These are phyloP conservation scores for Rhea americana DNA, from an alignment of 2,113 vertebrate species.

Conservation along the genomic window DNA sequence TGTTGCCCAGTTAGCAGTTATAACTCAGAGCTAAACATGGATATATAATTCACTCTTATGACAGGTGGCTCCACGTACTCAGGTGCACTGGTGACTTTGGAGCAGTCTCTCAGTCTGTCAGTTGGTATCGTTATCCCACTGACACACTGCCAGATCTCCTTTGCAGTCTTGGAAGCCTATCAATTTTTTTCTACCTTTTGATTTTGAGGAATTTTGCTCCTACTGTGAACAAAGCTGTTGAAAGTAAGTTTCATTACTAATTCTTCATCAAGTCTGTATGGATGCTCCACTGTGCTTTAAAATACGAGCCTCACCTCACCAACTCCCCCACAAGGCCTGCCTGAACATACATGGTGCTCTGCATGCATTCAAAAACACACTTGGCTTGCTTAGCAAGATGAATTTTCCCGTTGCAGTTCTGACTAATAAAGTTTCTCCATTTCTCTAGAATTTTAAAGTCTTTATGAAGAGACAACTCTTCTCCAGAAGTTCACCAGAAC, in stretches of 20 bases:
- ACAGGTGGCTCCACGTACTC: constrained; percentile 51
- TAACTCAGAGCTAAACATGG: neutral
- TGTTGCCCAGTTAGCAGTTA: neutral
- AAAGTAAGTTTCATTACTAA: neutral
- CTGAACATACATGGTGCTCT: neutral
- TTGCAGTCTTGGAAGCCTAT: neutral
- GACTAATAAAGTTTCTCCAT: neutral
- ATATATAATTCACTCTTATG: constrained; percentile 28
- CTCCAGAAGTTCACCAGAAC: neutral
- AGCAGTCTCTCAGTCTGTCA: constrained; percentile 55
- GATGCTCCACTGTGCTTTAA: neutral
- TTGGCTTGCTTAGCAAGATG: neutral
- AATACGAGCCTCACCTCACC: neutral
- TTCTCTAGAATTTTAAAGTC: neutral
- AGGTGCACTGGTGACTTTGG: constrained; percentile 33
- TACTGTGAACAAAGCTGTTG: constrained; percentile 33
- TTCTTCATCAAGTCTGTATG: neutral
- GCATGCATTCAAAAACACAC: neutral
- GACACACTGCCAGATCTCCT: constrained; percentile 16
- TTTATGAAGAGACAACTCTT: neutral
- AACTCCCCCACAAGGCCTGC: neutral
- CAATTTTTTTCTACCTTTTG: neutral
- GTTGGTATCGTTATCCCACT: neutral
- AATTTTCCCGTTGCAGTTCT: neutral
- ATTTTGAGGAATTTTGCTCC: constrained; percentile 17